Percentiles rank a stretch among this genome's conserved stretches.
phyloP scores from a whole-genome alignment of 2,113 vertebrate genomes.

The Phalacrocorax brasilianus region DNA sequence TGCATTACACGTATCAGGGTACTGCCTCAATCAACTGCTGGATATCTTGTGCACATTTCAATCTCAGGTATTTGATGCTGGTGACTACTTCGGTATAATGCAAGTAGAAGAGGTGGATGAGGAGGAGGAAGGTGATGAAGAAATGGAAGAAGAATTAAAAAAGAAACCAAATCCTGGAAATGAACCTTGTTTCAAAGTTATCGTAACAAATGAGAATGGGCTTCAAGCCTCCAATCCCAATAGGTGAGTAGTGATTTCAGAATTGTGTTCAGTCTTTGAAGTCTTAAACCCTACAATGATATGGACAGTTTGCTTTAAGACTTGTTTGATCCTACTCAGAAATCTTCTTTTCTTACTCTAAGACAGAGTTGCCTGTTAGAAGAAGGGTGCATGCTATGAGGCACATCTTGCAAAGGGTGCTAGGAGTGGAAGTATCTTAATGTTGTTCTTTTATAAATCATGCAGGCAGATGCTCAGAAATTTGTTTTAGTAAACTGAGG shows the following conservation, averaged over 20 bases:
- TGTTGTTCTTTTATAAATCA: not conserved
- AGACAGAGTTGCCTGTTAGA: not conserved
- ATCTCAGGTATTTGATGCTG: constrained; percentile 91
- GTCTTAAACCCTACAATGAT: not conserved
- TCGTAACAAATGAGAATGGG: constrained; percentile 85
- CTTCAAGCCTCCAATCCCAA: constrained; percentile 78
- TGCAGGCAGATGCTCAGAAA: not conserved
- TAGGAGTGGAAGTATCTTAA: not conserved
- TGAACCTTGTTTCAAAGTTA: constrained; percentile 82
- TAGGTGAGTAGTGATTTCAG: constrained; percentile 74
- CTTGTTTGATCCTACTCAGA: not conserved
- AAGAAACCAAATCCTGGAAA: constrained; percentile 65
- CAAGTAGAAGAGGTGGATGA: constrained; percentile 79
- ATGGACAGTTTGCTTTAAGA: not conserved
- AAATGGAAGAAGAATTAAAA: constrained; percentile 32
- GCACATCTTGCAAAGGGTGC: not conserved
- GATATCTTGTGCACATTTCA: not conserved
- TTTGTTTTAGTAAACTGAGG: not conserved
- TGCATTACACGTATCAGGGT: rapidly evolving
- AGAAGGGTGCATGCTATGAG: not conserved
- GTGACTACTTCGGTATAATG: constrained; percentile 95
- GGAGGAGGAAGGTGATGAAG: constrained; percentile 54
- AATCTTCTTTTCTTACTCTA: not conserved
- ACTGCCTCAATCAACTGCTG: not conserved
- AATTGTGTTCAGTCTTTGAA: not conserved